phyloP scores from a whole-genome alignment of 2,113 vertebrate species.

The Pantherophis guttatus region DNA sequence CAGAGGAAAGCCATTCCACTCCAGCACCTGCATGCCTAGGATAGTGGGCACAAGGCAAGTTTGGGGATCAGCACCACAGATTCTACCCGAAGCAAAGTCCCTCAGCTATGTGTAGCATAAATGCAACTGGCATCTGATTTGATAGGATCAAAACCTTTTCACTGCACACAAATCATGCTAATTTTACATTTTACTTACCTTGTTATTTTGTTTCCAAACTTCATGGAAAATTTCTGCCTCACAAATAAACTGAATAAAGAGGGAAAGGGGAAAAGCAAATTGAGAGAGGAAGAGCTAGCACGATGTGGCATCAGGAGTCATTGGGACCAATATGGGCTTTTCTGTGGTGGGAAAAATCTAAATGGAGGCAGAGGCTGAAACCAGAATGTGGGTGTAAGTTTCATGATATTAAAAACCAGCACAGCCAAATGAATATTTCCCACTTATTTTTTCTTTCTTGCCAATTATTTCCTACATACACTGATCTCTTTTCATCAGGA shows the following conservation, averaged over 20 bases:
- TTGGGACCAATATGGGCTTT: neutral
- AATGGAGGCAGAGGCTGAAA: neutral
- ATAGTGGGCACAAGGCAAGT: conserved; percentile 35
- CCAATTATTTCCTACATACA: neutral
- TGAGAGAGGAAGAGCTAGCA: neutral
- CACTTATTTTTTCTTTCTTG: neutral
- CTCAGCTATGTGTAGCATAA: conserved; percentile 23
- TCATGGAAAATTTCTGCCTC: neutral
- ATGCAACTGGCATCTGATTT: conserved; percentile 24
- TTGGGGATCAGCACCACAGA: neutral
- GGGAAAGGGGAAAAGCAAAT: neutral
- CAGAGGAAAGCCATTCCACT: conserved; percentile 92
- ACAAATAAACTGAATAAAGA: neutral
- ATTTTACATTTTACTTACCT: conserved; percentile 43
- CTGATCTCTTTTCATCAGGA: neutral
- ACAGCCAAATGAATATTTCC: neutral
- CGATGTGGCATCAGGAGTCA: neutral
- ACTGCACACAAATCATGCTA: conserved; percentile 24
- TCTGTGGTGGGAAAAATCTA: neutral
- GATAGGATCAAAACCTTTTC: conserved; percentile 27
- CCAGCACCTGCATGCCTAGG: conserved; percentile 97
- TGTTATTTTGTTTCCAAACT: conserved; percentile 5
- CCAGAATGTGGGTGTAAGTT: neutral
- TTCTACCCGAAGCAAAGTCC: conserved; percentile 3
- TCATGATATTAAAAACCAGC: neutral